Conservation (phyloP, 2,888 invertebrate genomes). For the Plutella xylostella region DNA sequence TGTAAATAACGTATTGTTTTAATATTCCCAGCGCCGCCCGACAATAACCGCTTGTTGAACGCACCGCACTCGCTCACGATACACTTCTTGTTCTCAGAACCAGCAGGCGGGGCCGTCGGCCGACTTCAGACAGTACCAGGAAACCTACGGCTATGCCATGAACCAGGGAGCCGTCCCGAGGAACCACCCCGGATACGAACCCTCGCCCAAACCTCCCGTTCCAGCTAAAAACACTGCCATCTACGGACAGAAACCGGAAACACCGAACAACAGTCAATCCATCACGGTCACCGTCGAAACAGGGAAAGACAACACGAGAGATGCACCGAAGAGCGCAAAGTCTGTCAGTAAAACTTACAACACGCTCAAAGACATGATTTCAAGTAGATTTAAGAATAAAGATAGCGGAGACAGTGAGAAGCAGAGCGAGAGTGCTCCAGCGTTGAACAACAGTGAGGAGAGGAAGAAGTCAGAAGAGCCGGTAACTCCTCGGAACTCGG, state of each 20-base stretch:
- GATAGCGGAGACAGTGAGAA: slow-evolving; percentile 69
- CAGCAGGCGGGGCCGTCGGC: slow-evolving; percentile 62
- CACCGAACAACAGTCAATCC: slow-evolving; percentile 55
- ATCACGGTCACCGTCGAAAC: slow-evolving; percentile 72
- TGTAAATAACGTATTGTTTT: slow-evolving; percentile 3
- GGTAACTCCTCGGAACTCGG: slow-evolving; percentile 52
- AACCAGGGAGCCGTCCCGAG: slow-evolving; percentile 47
- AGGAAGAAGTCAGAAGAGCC: slow-evolving; percentile 55
- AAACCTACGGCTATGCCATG: slow-evolving; percentile 64
- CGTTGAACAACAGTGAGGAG: slow-evolving; percentile 75
- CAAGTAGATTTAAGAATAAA: slow-evolving; percentile 80
- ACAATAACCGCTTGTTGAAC: background rate
- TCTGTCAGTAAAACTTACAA: slow-evolving; percentile 85
- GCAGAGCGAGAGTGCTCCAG: slow-evolving; percentile 55
- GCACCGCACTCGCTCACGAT: background rate
- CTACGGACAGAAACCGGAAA: slow-evolving; percentile 42
- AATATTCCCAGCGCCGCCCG: slow-evolving; percentile 19
- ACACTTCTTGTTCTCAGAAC: slow-evolving; percentile 40
- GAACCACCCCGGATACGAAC: slow-evolving; percentile 52
- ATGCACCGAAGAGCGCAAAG: slow-evolving; percentile 70
- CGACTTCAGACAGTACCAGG: slow-evolving; percentile 64
- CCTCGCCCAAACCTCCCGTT: slow-evolving; percentile 53
- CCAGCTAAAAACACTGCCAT: slow-evolving; percentile 48
- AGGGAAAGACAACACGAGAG: slow-evolving; percentile 67
- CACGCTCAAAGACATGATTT: slow-evolving; percentile 86